Conservation (phyloP, 2,113 vertebrate species). For the Amazona vittata region DNA sequence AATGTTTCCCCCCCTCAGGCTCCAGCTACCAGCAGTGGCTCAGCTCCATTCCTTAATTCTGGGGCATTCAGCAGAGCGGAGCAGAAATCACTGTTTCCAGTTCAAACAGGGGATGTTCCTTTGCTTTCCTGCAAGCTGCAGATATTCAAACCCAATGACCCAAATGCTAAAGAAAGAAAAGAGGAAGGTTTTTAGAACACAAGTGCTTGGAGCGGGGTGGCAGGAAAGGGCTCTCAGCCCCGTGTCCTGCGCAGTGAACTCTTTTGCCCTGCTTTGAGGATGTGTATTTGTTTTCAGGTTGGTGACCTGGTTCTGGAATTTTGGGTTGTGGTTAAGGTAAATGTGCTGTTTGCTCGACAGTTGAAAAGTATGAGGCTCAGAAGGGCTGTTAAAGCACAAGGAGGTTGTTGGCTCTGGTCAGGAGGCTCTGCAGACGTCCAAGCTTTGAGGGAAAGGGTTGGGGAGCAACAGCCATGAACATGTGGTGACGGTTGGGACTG, state of each 20-base stretch:
- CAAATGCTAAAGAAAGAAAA: not conserved
- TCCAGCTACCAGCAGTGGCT: not conserved
- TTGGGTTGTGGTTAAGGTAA: not conserved
- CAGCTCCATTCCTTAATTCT: not conserved
- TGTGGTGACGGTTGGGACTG: accelerated
- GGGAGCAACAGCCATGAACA: accelerated
- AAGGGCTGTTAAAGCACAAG: not conserved
- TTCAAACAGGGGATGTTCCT: not conserved
- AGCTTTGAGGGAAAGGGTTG: not conserved
- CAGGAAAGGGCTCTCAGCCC: not conserved
- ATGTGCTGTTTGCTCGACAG: not conserved
- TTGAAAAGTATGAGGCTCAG: slow-evolving; percentile 43
- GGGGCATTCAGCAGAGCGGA: not conserved
- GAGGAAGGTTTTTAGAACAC: not conserved
- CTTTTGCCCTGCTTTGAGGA: not conserved
- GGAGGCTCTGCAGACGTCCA: not conserved
- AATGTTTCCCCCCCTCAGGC: slow-evolving; percentile 4
- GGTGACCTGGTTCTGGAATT: slow-evolving; percentile 7
- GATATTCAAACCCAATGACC: not conserved
- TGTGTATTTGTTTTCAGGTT: not conserved
- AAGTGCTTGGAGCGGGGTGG: not conserved
- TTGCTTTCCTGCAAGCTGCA: not conserved
- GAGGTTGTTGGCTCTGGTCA: not conserved
- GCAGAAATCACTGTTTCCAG: not conserved
- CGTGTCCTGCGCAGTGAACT: not conserved